These are phyloP conservation scores for Moxostoma hubbsi DNA, from an alignment of 2,797 vertebrate genomes.

Conservation along the genomic window DNA sequence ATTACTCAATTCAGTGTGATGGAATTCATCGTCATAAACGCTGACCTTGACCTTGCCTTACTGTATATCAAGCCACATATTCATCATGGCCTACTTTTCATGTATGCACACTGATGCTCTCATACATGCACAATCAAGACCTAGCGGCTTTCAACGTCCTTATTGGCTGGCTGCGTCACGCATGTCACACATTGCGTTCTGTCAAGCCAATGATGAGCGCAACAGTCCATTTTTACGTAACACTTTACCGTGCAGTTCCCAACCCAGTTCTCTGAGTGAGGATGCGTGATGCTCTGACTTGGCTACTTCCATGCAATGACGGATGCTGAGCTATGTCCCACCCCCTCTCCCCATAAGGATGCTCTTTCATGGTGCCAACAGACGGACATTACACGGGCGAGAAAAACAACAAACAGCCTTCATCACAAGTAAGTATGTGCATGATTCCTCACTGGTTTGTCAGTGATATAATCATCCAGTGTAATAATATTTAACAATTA, in stretches of 20 bases:
- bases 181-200: conserved; percentile 3
- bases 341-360: not conserved
- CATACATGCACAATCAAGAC: not conserved
- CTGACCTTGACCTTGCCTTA: no score
- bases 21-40: no score
- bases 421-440: conserved; percentile 22
- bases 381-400: conserved; percentile 40
- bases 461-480: not conserved
- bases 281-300: conserved; percentile 6
- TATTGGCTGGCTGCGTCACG: not conserved
- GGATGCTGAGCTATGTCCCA: conserved; percentile 30
- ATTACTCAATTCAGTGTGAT: no score
- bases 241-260: not conserved
- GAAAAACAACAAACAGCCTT: conserved; percentile 37
- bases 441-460: not conserved
- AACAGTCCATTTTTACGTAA: conserved; percentile 13
- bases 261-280: not conserved
- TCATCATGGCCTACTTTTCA: conserved; percentile 5
- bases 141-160: not conserved
- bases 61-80: no score
- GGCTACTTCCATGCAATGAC: not conserved
- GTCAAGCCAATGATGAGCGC: conserved; percentile 6
- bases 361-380: conserved; percentile 20
- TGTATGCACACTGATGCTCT: not conserved
- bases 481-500: not conserved